Conservation (phyloP, 2,797 vertebrate genomes). For the Danio aesculapii region DNA sequence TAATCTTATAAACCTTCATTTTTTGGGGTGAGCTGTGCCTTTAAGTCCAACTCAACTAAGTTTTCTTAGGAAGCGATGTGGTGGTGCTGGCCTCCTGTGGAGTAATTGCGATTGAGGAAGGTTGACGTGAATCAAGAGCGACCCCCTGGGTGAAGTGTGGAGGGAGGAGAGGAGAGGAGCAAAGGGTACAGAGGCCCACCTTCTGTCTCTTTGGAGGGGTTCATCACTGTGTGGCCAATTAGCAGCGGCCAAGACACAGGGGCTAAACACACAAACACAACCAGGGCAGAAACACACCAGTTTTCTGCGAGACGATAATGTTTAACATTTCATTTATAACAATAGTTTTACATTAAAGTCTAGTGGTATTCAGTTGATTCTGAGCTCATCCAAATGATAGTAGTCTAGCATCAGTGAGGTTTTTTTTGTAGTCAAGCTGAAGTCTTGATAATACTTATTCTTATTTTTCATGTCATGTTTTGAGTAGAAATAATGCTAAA, state of each 20-base stretch:
- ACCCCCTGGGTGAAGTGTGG: slow-evolving; percentile 52
- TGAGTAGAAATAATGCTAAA: no score
- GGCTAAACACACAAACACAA: slow-evolving; percentile 68
- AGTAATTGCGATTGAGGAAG: slow-evolving; percentile 49
- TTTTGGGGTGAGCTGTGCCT: not conserved
- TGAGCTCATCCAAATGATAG: not conserved
- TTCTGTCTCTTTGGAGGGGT: slow-evolving; percentile 65
- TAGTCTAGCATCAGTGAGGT: not conserved
- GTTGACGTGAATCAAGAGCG: slow-evolving; percentile 54
- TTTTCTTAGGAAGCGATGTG: slow-evolving; percentile 32
- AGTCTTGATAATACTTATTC: not conserved
- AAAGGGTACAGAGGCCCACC: slow-evolving; percentile 61
- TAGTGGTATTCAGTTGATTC: not conserved
- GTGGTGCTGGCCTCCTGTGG: slow-evolving; percentile 33
- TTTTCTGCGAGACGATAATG: not conserved
- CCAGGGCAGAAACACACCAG: not conserved
- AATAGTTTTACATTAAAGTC: not conserved
- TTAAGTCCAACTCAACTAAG: not conserved
- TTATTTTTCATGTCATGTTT: not conserved
- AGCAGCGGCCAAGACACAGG: slow-evolving; percentile 66
- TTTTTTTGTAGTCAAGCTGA: not conserved
- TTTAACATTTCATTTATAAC: not conserved
- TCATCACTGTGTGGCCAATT: slow-evolving; percentile 75
- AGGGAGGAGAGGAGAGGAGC: slow-evolving; percentile 44
- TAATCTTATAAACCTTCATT: no score